phyloP scores from a whole-genome alignment of 2,888 invertebrate species.

The Lithophane ornitopus region DNA sequence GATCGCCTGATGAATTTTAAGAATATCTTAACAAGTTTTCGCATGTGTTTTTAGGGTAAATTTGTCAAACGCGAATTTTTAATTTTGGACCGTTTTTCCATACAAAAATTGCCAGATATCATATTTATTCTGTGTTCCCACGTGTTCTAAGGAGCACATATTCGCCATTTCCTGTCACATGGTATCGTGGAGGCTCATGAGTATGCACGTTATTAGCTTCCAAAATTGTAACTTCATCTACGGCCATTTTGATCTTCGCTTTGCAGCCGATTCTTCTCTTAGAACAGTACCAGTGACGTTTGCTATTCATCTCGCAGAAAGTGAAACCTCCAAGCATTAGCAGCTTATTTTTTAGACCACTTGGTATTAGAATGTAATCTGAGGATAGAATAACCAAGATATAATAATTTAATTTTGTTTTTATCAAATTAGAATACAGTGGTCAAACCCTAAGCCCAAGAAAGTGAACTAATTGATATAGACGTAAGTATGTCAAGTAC shows the following conservation, averaged over 20 bases:
- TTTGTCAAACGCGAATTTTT: neutral
- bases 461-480: neutral
- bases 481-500: neutral
- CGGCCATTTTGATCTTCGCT: slow-evolving; percentile 63
- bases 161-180: no score
- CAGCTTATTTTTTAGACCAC: slow-evolving; percentile 46
- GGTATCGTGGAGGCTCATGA: no score
- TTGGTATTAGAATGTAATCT: slow-evolving; percentile 52
- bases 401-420: neutral
- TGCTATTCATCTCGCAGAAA: slow-evolving; percentile 54
- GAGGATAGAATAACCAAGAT: neutral
- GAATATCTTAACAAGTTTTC: neutral
- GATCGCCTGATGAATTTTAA: neutral
- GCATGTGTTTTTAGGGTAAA: neutral
- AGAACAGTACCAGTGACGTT: slow-evolving; percentile 63
- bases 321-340: slow-evolving; percentile 66
- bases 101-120: neutral
- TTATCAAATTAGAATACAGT: neutral
- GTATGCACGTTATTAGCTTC: no score
- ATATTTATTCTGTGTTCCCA: neutral
- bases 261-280: slow-evolving; percentile 57
- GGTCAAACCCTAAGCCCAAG: neutral
- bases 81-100: neutral
- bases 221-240: slow-evolving; percentile 54
- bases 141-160: neutral